A percentile compares a stretch with the other conserved stretches of the same genome.
Conservation (phyloP, 2,888 invertebrate genomes). For the Danaus chrysippus region DNA sequence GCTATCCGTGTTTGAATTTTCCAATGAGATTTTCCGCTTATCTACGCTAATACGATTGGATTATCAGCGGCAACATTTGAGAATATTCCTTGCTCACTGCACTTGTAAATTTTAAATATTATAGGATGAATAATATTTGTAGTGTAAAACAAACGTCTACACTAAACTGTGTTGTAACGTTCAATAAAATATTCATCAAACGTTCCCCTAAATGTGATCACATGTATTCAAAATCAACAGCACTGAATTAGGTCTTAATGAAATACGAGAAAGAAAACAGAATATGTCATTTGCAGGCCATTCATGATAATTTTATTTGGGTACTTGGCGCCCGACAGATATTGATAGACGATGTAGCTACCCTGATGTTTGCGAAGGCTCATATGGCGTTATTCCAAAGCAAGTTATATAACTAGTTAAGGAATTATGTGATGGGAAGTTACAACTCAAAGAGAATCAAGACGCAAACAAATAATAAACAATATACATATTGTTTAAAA, state of each 20-base stretch:
- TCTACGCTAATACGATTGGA: conserved; percentile 54
- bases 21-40: conserved; percentile 59
- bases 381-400: conserved; percentile 41
- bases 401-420: conserved; percentile 56
- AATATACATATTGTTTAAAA: too few species aligned
- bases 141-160: too few species aligned
- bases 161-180: too few species aligned
- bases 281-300: conserved; percentile 54
- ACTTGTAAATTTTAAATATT: too few species aligned
- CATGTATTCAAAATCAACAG: conserved; percentile 3
- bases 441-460: too few species aligned
- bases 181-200: too few species aligned
- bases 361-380: conserved; percentile 53
- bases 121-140: too few species aligned
- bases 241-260: conserved; percentile 53
- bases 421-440: conserved; percentile 57
- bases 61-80: too few species aligned
- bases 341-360: conserved; percentile 64
- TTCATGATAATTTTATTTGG: conserved; percentile 71
- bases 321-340: conserved; percentile 69
- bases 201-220: too few species aligned
- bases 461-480: too few species aligned
- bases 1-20: conserved; percentile 36
- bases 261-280: conserved; percentile 52
- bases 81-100: too few species aligned